A percentile compares a stretch with the other conserved stretches of the same genome.
Evolutionary conservation across 2,888 invertebrate genomes (phyloP).

Genomic region (Aporophyla nigra): DNA sequence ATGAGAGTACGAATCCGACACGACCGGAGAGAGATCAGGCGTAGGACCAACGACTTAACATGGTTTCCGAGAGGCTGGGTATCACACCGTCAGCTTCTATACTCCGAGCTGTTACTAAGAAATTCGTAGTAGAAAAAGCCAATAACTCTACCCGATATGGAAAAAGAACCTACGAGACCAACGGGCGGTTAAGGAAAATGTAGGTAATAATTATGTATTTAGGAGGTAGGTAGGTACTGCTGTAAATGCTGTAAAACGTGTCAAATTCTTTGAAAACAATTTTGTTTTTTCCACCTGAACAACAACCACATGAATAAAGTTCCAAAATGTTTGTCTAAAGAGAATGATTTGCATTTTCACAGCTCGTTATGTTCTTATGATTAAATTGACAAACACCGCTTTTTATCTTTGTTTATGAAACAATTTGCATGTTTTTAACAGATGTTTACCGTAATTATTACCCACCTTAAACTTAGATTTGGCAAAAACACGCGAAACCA

Average conservation of each 20-base stretch:
- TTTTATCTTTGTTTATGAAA: slow-evolving; percentile 11
- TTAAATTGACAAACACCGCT: slow-evolving; percentile 4
- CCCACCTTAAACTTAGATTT: neutral
- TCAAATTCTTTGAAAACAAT: neutral
- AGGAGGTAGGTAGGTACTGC: neutral
- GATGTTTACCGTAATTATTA: slow-evolving; percentile 25
- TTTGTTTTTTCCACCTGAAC: neutral
- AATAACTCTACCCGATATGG: neutral
- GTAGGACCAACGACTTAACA: neutral
- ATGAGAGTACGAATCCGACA: too few species aligned
- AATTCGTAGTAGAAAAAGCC: neutral
- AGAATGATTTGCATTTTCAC: slow-evolving; percentile 16
- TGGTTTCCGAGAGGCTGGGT: neutral
- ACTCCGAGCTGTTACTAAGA: neutral
- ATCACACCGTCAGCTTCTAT: neutral
- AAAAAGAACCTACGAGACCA: neutral
- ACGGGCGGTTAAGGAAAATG: neutral
- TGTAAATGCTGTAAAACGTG: too few species aligned
- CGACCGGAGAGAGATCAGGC: neutral
- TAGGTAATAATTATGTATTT: neutral
- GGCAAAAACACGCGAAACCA: slow-evolving; percentile 23
- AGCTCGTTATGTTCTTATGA: neutral
- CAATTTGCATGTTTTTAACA: slow-evolving; percentile 16
- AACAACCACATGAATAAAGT: neutral
- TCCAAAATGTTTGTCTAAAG: neutral